Evolutionary conservation across 35 echinoderm and acorn worm species (phyloP).

Genomic region (Eucidaris tribuloides): DNA sequence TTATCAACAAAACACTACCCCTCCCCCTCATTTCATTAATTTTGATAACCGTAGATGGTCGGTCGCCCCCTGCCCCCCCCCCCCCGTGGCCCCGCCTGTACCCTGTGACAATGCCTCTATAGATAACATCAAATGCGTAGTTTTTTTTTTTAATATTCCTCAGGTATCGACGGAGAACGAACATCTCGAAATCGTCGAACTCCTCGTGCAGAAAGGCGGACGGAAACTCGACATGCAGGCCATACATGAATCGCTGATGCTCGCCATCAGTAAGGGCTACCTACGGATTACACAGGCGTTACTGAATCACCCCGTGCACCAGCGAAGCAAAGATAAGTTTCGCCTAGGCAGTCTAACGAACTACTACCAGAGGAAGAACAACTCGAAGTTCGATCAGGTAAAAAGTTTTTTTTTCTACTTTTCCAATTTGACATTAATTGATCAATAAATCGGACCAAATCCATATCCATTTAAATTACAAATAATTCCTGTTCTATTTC

Average conservation of each 20-base stretch:
- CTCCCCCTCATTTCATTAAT: no score
- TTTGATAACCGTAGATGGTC: no score
- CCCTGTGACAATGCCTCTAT: no score
- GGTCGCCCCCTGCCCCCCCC: no score
- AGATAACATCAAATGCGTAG: no score
- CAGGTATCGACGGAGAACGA: conserved; percentile 78
- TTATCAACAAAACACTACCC: no score
- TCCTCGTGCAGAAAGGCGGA: conserved; percentile 43
- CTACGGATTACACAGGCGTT: conserved; percentile 74
- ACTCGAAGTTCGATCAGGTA: conserved; percentile 89
- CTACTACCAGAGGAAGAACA: conserved; percentile 77
- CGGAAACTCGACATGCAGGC: conserved; percentile 57
- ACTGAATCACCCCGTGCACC: conserved; percentile 78
- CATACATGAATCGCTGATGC: conserved; percentile 89
- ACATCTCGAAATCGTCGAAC: conserved; percentile 95
- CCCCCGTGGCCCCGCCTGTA: no score
- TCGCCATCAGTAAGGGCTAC: conserved; percentile 97
- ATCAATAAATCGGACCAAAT: no score
- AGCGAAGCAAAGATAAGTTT: conserved; percentile 82
- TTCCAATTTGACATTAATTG: no score
- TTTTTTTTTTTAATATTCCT: background rate
- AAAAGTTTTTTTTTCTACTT: no score
- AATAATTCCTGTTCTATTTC: no score
- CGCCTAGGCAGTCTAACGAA: conserved; percentile 88
- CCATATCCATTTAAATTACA: no score